Conservation (phyloP, 1,140 invertebrate species). For the Oscheius sp. region DNA sequence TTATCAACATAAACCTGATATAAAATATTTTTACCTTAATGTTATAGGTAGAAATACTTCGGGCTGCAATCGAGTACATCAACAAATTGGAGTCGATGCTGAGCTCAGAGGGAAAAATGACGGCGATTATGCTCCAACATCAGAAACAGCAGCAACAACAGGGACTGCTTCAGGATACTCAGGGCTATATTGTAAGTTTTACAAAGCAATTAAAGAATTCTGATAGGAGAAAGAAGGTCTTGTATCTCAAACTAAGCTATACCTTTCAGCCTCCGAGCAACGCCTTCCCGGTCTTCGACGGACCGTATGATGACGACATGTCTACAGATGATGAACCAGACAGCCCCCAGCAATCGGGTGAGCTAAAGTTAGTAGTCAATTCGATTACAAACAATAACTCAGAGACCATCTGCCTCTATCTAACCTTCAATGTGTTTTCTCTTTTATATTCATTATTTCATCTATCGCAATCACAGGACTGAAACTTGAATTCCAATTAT, state of each 20-base stretch:
- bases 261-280: slow-evolving; percentile 14
- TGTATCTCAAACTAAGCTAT: no score
- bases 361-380: slow-evolving; percentile 22
- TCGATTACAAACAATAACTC: no score
- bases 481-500: no score
- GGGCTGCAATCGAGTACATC: slow-evolving; percentile 96
- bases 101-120: slow-evolving; percentile 52
- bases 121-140: slow-evolving; percentile 48
- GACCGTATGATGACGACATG: slow-evolving; percentile 30
- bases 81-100: slow-evolving; percentile 77
- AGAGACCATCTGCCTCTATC: no score
- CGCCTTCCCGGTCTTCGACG: slow-evolving; percentile 14
- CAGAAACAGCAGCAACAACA: not conserved
- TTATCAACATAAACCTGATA: not conserved
- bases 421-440: no score
- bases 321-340: slow-evolving; percentile 24
- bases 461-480: no score
- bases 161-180: not conserved
- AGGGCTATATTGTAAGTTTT: not conserved
- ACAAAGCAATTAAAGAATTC: slow-evolving; percentile 7
- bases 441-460: no score
- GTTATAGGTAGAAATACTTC: slow-evolving; percentile 76
- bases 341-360: slow-evolving; percentile 11
- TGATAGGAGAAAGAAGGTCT: not conserved
- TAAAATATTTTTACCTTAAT: not conserved